Evolutionary conservation across 2,113 vertebrate species (phyloP).

Genomic region (Syngnathus floridae): DNA sequence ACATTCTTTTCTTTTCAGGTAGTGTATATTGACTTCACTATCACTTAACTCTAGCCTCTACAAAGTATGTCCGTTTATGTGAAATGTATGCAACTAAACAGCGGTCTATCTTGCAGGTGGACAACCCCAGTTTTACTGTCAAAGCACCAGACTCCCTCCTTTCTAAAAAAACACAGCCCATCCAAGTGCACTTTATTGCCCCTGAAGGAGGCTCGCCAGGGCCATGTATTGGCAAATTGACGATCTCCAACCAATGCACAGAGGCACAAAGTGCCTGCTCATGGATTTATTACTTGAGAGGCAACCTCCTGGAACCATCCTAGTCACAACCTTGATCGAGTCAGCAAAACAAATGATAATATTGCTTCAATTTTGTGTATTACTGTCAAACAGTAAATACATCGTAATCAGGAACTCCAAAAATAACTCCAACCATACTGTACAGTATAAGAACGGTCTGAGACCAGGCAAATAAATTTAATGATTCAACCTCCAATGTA

Average conservation of each 20-base stretch:
- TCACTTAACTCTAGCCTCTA: background rate
- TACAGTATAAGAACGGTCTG: background rate
- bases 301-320: slow-evolving; percentile 48
- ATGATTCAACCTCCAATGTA: too few species aligned
- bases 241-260: slow-evolving; percentile 59
- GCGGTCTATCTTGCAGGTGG: slow-evolving; percentile 42
- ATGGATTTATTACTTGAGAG: slow-evolving; percentile 82
- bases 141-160: slow-evolving; percentile 58
- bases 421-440: background rate
- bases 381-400: background rate
- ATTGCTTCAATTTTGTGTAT: background rate
- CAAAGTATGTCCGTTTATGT: background rate
- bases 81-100: background rate
- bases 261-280: slow-evolving; percentile 51
- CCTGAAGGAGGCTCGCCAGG: slow-evolving; percentile 30
- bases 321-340: background rate
- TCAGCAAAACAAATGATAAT: background rate
- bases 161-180: slow-evolving; percentile 69
- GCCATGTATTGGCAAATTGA: slow-evolving; percentile 68
- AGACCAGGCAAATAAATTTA: too few species aligned
- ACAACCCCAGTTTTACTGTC: slow-evolving; percentile 72
- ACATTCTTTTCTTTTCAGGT: slow-evolving; percentile 65
- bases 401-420: background rate
- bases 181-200: slow-evolving; percentile 68
- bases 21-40: background rate